phyloP scores from a whole-genome alignment of 1,140 invertebrate species.

The Ceratina japonica region DNA sequence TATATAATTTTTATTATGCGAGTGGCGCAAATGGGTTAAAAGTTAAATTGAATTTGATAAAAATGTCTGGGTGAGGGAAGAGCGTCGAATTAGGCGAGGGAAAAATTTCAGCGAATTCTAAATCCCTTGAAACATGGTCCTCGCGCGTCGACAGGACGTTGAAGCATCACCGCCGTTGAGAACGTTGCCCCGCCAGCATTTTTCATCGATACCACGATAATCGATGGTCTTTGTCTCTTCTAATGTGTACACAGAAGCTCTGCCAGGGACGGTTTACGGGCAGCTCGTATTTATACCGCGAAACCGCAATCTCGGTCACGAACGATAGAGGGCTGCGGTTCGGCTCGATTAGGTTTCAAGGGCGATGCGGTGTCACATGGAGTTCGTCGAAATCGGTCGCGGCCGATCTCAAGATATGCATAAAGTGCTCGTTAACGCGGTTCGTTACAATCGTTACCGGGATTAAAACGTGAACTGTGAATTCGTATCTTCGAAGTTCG shows the following conservation, averaged over 20 bases:
- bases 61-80: no score
- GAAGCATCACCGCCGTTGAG: slow-evolving; percentile 11
- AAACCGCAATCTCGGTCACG: slow-evolving; percentile 47
- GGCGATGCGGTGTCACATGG: slow-evolving; percentile 27
- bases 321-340: slow-evolving; percentile 34
- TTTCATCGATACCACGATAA: slow-evolving; percentile 42
- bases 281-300: slow-evolving; percentile 22
- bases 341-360: slow-evolving; percentile 46
- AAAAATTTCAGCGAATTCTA: slow-evolving; percentile 6
- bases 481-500: not conserved
- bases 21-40: no score
- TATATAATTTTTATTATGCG: no score
- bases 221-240: slow-evolving; percentile 36
- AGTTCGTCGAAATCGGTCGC: slow-evolving; percentile 3
- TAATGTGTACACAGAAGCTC: slow-evolving; percentile 24
- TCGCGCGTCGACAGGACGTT: slow-evolving; percentile 33
- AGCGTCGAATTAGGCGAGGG: not conserved
- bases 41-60: no score
- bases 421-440: not conserved
- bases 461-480: not conserved
- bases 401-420: not conserved
- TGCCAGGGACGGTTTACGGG: not conserved
- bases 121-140: slow-evolving; percentile 23
- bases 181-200: slow-evolving; percentile 11
- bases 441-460: not conserved